These are phyloP conservation scores for Lepilemur septentrionalis DNA, from an alignment of 2,797 vertebrate species.

Conservation along the genomic window DNA sequence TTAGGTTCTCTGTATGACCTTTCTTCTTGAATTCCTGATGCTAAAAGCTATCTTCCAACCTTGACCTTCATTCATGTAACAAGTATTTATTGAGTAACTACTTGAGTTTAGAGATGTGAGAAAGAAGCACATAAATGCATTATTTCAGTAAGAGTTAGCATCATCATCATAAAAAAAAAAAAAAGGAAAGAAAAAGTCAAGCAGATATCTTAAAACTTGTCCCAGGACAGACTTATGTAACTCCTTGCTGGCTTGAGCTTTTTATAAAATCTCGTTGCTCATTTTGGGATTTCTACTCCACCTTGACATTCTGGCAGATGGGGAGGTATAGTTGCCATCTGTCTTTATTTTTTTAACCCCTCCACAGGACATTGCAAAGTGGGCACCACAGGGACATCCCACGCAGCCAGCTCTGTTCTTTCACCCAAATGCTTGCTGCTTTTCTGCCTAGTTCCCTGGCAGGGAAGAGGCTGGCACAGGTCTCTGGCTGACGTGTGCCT, in stretches of 20 bases:
- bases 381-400: constrained; percentile 58
- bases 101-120: background rate
- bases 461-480: background rate
- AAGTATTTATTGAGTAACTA: background rate
- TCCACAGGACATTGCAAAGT: constrained; percentile 57
- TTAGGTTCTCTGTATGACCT: background rate
- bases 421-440: constrained; percentile 65
- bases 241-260: constrained; percentile 43
- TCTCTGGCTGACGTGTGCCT: constrained; percentile 28
- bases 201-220: background rate
- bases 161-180: background rate
- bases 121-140: background rate
- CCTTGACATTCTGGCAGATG: constrained; percentile 75
- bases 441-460: background rate
- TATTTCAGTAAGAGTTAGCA: background rate
- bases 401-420: constrained; percentile 75
- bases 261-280: constrained; percentile 18
- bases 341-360: constrained; percentile 83
- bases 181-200: background rate
- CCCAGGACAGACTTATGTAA: background rate
- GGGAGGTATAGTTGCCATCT: constrained; percentile 76
- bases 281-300: constrained; percentile 60
- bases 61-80: background rate
- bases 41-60: background rate
- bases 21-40: background rate